A percentile compares a stretch with the other conserved stretches of the same genome.
Conservation (phyloP, 2,888 invertebrate genomes). For the Heliconius aoede region DNA sequence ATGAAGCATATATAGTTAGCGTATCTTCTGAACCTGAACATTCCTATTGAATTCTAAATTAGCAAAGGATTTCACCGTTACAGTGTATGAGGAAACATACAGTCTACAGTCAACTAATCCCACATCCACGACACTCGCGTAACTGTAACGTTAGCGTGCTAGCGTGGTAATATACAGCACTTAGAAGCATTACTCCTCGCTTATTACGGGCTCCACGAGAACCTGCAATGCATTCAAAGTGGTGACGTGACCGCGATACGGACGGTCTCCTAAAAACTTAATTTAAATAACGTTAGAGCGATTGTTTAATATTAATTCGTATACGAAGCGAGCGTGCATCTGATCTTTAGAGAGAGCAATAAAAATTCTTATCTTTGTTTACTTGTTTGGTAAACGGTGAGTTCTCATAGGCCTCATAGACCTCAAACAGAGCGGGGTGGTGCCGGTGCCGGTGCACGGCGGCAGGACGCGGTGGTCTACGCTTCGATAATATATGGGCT, state of each 20-base stretch:
- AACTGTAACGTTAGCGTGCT: neutral
- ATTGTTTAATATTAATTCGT: slow-evolving; percentile 33
- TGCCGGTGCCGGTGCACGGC: neutral
- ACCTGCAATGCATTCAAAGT: slow-evolving; percentile 18
- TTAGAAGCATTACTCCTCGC: slow-evolving; percentile 19
- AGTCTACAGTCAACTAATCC: neutral
- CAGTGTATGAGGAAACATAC: neutral
- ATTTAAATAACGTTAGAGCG: slow-evolving; percentile 22
- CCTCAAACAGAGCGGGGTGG: slow-evolving; percentile 22
- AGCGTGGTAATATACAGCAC: slow-evolving; percentile 4
- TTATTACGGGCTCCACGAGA: slow-evolving; percentile 4
- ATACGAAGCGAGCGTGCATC: slow-evolving; percentile 30
- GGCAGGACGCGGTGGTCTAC: slow-evolving; percentile 41
- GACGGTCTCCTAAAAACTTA: slow-evolving; percentile 23
- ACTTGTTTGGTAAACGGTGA: slow-evolving; percentile 38
- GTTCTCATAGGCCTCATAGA: too few species aligned
- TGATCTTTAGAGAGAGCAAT: slow-evolving; percentile 29
- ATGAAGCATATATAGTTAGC: too few species aligned
- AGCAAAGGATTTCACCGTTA: neutral
- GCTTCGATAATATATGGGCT: slow-evolving; percentile 46
- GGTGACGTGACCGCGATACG: slow-evolving; percentile 21
- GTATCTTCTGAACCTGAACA: too few species aligned
- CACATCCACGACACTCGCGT: neutral
- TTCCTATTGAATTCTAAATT: too few species aligned
- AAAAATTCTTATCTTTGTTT: slow-evolving; percentile 45